Percentiles rank a stretch among this genome's conserved stretches.
Evolutionary conservation across 2,113 vertebrate genomes (phyloP).

Genomic region (Engraulis encrasicolus): DNA sequence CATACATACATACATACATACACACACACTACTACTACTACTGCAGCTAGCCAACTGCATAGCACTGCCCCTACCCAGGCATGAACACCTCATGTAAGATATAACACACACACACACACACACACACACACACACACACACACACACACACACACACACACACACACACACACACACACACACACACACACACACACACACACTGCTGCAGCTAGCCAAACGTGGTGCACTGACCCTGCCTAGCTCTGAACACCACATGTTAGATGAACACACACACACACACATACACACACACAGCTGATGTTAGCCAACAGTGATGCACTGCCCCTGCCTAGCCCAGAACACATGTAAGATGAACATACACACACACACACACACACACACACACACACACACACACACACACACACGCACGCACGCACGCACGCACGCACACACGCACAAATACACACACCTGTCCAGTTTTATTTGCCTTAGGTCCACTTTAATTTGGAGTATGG

Average conservation of each 20-base stretch:
- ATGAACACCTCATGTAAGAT: constrained; percentile 86
- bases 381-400: neutral
- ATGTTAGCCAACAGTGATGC: too few relatives aligned
- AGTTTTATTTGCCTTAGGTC: too few relatives aligned
- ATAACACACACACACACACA: neutral
- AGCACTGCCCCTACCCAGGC: constrained; percentile 79
- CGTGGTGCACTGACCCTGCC: too few relatives aligned
- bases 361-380: neutral
- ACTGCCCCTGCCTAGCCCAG: too few relatives aligned
- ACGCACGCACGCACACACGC: neutral
- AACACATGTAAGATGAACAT: too few relatives aligned
- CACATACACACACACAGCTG: too few relatives aligned
- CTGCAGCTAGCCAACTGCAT: constrained; percentile 85
- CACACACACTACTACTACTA: constrained; percentile 50
- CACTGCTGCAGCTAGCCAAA: too few relatives aligned
- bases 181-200: neutral
- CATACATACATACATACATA: neutral
- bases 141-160: neutral
- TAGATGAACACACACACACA: too few relatives aligned
- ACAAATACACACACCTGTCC: too few relatives aligned
- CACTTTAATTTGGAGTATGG: too few relatives aligned
- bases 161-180: too few relatives aligned
- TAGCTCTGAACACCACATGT: too few relatives aligned
- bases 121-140: neutral
- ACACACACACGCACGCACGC: neutral